These are phyloP conservation scores for Petrocephalus schoutedeni DNA, from an alignment of 2,797 vertebrate species.

Conservation along the genomic window DNA sequence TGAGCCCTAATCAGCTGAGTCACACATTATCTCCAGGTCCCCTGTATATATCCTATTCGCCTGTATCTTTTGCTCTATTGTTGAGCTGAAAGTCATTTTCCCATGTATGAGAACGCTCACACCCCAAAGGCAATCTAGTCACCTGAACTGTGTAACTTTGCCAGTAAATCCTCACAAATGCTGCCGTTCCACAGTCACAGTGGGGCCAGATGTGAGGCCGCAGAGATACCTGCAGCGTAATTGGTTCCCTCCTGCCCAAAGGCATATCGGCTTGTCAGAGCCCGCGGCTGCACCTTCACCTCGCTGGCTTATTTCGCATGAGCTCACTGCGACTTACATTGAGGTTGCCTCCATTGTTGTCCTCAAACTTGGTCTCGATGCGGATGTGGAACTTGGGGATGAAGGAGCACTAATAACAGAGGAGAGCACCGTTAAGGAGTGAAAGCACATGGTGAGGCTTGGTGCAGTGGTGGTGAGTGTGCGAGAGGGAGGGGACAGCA, in stretches of 20 bases:
- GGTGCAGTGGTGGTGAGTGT: background rate
- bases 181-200: background rate
- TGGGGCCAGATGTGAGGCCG: background rate
- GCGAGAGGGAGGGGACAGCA: constrained; percentile 30
- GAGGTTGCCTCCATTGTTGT: constrained; percentile 69
- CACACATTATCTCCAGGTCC: background rate
- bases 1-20: background rate
- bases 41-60: background rate
- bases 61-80: background rate
- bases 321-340: constrained; percentile 60
- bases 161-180: background rate
- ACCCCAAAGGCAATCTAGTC: background rate
- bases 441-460: background rate
- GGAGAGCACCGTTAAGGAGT: background rate
- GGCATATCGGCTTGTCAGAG: background rate
- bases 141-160: background rate
- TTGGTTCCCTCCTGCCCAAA: background rate
- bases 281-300: background rate
- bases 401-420: constrained; percentile 60
- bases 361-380: constrained; percentile 73
- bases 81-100: background rate
- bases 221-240: background rate
- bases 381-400: constrained; percentile 69
- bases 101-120: background rate
- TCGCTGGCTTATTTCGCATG: background rate